Conservation (phyloP, 2,797 vertebrate species). For the Brachymystax lenok region DNA sequence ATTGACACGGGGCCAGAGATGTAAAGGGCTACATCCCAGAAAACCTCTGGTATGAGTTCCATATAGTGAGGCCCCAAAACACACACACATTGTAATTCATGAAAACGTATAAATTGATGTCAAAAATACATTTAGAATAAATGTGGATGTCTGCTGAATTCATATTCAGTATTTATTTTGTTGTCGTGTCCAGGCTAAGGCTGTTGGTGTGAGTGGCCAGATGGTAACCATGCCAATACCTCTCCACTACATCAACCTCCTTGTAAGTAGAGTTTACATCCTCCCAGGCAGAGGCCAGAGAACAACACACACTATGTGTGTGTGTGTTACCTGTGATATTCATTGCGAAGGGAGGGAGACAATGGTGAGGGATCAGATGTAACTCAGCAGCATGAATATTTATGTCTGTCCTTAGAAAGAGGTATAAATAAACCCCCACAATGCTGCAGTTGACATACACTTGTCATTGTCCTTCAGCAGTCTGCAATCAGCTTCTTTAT, state of each 20-base stretch:
- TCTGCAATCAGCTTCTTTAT: conserved; percentile 30
- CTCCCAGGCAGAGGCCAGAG: conserved; percentile 85
- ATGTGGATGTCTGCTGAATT: too few relatives aligned
- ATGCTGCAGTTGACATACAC: conserved; percentile 10
- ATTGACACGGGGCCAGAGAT: conserved; percentile 64
- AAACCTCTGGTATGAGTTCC: conserved; percentile 84
- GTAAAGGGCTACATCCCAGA: conserved; percentile 82
- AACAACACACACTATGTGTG: conserved; percentile 67
- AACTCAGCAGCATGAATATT: conserved; percentile 50
- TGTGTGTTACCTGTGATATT: not conserved
- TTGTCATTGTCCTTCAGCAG: conserved; percentile 44
- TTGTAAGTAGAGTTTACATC: conserved; percentile 86
- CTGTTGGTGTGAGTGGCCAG: conserved; percentile 26
- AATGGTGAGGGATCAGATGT: conserved; percentile 51
- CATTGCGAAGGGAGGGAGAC: not conserved
- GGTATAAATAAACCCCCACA: conserved; percentile 46
- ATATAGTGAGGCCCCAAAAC: conserved; percentile 75
- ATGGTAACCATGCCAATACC: conserved; percentile 65
- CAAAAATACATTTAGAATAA: too few relatives aligned
- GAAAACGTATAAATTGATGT: too few relatives aligned
- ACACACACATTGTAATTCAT: not conserved
- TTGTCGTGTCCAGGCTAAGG: conserved; percentile 59
- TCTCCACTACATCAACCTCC: conserved; percentile 85
- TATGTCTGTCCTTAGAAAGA: conserved; percentile 52
- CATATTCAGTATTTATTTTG: not conserved